These are phyloP conservation scores for Branchinecta sandiegonensis DNA, from an alignment of 2,888 invertebrate genomes.

Conservation along the genomic window DNA sequence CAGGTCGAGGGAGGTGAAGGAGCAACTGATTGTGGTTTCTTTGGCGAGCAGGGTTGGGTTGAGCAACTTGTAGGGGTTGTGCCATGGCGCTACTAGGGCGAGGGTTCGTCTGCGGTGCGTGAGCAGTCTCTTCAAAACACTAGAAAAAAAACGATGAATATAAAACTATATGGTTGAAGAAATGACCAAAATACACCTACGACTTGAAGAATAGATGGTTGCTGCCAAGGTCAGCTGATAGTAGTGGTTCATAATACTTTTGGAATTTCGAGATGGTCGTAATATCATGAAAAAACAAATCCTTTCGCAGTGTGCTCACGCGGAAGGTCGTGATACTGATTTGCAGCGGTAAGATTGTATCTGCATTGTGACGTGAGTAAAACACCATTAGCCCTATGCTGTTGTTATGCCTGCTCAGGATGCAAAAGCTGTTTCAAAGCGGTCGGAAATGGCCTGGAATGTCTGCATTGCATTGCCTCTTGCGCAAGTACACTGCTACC, in stretches of 20 bases:
- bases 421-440: too few species aligned
- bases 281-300: too few species aligned
- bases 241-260: neutral
- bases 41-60: neutral
- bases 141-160: conserved; percentile 35
- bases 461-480: too few species aligned
- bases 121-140: conserved; percentile 81
- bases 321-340: too few species aligned
- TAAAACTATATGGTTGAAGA: neutral
- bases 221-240: neutral
- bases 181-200: neutral
- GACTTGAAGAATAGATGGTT: neutral
- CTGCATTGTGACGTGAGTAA: too few species aligned
- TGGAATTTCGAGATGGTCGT: too few species aligned
- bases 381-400: too few species aligned
- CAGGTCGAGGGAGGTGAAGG: conserved; percentile 30
- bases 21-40: conserved; percentile 22
- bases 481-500: too few species aligned
- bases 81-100: conserved; percentile 34
- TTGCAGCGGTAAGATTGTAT: too few species aligned
- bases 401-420: too few species aligned
- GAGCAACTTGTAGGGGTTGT: neutral
- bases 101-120: conserved; percentile 73
- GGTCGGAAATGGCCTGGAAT: too few species aligned
- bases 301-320: too few species aligned